Percentiles rank a stretch among this genome's conserved stretches.
Conservation (phyloP, 2,113 vertebrate species). For the Orycteropus afer region DNA sequence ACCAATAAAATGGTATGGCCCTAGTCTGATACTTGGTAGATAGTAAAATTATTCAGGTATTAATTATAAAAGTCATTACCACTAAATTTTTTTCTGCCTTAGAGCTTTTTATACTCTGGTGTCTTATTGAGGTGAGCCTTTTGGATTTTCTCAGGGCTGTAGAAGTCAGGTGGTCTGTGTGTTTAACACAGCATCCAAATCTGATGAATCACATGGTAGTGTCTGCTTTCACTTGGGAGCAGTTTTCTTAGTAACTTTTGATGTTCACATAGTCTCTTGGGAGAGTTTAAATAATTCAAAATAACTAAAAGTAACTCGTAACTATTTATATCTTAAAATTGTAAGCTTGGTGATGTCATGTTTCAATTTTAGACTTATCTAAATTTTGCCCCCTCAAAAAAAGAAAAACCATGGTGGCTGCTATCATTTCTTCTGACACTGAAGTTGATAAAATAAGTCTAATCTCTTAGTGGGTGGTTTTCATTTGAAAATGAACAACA, state of each 20-base stretch:
- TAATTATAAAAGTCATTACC: not conserved
- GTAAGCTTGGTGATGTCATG: slow-evolving; percentile 17
- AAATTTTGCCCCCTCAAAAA: not conserved
- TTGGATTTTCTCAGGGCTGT: slow-evolving; percentile 15
- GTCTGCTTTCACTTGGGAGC: slow-evolving; percentile 71
- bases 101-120: slow-evolving; percentile 40
- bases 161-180: not conserved
- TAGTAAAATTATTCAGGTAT: not conserved
- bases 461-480: slow-evolving; percentile 7
- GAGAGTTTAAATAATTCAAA: slow-evolving; percentile 77
- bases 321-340: slow-evolving; percentile 46
- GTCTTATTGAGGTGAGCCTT: not conserved
- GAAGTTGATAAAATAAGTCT: not conserved
- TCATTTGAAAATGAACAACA: slow-evolving; percentile 1
- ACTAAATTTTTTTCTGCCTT: slow-evolving; percentile 9
- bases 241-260: not conserved
- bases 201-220: not conserved
- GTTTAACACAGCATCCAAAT: not conserved
- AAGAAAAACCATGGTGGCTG: not conserved
- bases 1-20: not conserved
- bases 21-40: not conserved
- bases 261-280: slow-evolving; percentile 41
- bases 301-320: slow-evolving; percentile 74
- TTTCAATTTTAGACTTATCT: slow-evolving; percentile 59
- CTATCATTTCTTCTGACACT: slow-evolving; percentile 12